These are phyloP conservation scores for Onychostruthus taczanowskii DNA, from an alignment of 2,113 vertebrate species.

Conservation along the genomic window DNA sequence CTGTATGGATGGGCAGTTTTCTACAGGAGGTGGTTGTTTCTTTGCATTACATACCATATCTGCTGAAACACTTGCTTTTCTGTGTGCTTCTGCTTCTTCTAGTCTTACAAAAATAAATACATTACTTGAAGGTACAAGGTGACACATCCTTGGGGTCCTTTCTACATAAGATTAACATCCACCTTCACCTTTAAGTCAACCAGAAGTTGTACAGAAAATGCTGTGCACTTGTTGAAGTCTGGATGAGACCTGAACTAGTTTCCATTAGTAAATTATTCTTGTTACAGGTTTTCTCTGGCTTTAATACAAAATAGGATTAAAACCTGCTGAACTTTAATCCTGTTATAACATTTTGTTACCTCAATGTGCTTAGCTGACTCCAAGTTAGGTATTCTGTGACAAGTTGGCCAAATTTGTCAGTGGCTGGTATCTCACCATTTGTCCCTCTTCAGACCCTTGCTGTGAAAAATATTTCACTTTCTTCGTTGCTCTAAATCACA, in stretches of 20 bases:
- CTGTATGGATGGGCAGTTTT: neutral
- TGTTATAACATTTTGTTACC: neutral
- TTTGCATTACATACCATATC: neutral
- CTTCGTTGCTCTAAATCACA: neutral
- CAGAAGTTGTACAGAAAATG: neutral
- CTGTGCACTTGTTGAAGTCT: neutral
- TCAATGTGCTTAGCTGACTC: neutral
- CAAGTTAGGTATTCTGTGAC: neutral
- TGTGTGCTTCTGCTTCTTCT: neutral
- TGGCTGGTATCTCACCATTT: rapidly evolving
- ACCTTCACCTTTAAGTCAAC: neutral
- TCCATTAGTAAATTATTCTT: neutral
- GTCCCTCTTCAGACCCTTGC: neutral
- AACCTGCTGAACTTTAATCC: neutral
- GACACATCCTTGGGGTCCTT: neutral
- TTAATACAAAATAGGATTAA: neutral
- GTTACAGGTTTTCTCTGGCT: neutral
- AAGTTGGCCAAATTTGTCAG: neutral
- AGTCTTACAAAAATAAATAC: neutral
- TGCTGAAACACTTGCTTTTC: neutral
- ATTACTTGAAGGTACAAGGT: neutral
- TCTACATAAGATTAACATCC: neutral
- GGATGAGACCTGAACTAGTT: neutral
- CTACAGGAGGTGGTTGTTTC: neutral
- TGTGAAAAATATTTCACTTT: neutral